These are phyloP conservation scores for Benthosema pterotum DNA, from an alignment of 2,797 vertebrate genomes.

Conservation along the genomic window DNA sequence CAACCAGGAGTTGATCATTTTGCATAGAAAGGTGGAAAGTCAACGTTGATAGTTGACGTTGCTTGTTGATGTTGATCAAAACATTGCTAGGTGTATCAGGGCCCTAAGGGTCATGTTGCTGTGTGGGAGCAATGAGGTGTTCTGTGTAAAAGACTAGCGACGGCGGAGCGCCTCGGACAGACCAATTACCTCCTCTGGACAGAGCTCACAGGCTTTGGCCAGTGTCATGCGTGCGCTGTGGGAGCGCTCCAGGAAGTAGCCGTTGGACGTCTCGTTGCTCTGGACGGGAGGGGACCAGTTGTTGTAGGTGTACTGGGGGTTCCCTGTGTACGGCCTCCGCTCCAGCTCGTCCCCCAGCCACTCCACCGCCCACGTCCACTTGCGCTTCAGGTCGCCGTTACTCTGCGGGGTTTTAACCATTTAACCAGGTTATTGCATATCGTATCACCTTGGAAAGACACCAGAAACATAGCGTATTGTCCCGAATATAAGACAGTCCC, in stretches of 20 bases:
- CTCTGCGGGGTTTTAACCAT: slow-evolving; percentile 80
- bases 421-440: background rate
- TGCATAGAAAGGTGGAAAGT: too few species aligned
- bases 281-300: slow-evolving; percentile 99
- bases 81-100: too few species aligned
- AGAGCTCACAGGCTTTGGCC: slow-evolving; percentile 99
- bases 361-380: slow-evolving; percentile 99
- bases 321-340: slow-evolving; percentile 95
- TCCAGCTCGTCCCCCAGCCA: slow-evolving; percentile 98
- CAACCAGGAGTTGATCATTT: too few species aligned
- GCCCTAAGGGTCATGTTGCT: too few species aligned
- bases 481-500: too few species aligned
- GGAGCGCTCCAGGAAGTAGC: slow-evolving; percentile 98
- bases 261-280: slow-evolving; percentile 99
- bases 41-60: too few species aligned
- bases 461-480: background rate
- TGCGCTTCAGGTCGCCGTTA: slow-evolving; percentile 97
- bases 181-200: slow-evolving; percentile 95
- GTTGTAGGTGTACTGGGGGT: slow-evolving; percentile 98
- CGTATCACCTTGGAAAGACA: background rate
- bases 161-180: slow-evolving; percentile 1
- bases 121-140: slow-evolving; percentile 4
- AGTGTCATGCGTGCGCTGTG: slow-evolving; percentile 99
- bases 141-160: slow-evolving; percentile 3
- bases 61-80: too few species aligned